Evolutionary conservation across 2,797 vertebrate species (phyloP).

Genomic region (Pseudochirops corinnae): DNA sequence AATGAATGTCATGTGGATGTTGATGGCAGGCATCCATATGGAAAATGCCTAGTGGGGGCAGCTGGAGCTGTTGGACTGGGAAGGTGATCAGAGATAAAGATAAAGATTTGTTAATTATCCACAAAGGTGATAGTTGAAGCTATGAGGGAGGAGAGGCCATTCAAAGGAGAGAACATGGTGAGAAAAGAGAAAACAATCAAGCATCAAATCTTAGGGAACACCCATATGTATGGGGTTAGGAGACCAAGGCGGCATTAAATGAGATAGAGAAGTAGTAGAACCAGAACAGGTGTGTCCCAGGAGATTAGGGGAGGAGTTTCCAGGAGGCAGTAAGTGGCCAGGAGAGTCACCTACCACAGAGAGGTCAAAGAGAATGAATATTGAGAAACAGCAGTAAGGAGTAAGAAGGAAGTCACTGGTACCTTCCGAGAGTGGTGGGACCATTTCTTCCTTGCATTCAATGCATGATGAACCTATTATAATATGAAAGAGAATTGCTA

Average conservation of each 20-base stretch:
- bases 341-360: not conserved
- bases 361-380: not conserved
- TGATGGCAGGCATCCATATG: not conserved
- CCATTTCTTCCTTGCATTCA: conserved; percentile 24
- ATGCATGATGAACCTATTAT: not conserved
- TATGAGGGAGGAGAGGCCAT: conserved; percentile 11
- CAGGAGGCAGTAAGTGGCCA: not conserved
- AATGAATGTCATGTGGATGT: not conserved
- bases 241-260: not conserved
- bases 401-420: not conserved
- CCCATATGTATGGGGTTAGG: not conserved
- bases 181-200: not conserved
- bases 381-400: conserved; percentile 4
- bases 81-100: conserved; percentile 10
- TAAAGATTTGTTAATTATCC: not conserved
- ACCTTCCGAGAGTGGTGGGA: not conserved
- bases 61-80: not conserved
- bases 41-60: not conserved
- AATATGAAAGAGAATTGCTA: not conserved
- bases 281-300: not conserved
- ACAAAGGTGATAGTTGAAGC: not conserved
- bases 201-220: conserved; percentile 5
- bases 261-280: not conserved
- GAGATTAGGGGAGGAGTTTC: not conserved
- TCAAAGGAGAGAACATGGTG: conserved; percentile 23